These are phyloP conservation scores for Coreoperca whiteheadi DNA, from an alignment of 2,113 vertebrate species.

Conservation along the genomic window DNA sequence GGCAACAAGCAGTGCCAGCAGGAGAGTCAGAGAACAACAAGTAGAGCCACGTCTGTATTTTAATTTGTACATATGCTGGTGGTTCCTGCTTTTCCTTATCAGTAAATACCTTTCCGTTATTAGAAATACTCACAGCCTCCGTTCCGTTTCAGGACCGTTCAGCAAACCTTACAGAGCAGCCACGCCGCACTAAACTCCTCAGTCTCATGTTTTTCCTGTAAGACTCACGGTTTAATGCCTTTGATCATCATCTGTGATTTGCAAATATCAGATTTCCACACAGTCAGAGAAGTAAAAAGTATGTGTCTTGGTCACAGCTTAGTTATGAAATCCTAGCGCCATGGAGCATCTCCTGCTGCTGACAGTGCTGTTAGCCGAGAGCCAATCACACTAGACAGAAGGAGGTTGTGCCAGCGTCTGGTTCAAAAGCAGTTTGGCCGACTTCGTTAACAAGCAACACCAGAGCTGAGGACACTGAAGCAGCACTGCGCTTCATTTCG, in stretches of 20 bases:
- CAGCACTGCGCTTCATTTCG: not conserved
- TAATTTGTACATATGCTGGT: conserved; percentile 1
- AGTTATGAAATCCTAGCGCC: not conserved
- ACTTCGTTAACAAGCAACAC: not conserved
- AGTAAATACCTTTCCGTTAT: not conserved
- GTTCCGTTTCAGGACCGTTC: not conserved
- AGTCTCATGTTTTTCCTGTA: not conserved
- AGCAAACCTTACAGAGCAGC: not conserved
- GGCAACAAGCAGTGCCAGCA: conserved; percentile 24
- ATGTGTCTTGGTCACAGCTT: not conserved
- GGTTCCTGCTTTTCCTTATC: not conserved
- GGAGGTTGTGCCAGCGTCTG: not conserved
- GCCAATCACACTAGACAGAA: not conserved
- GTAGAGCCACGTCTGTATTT: conserved; percentile 29
- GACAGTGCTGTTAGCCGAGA: not conserved
- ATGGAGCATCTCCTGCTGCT: not conserved
- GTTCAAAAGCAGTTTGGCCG: not conserved
- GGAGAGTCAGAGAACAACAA: conserved; percentile 27
- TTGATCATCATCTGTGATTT: conserved; percentile 11
- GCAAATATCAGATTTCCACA: not conserved
- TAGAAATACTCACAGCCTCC: not conserved
- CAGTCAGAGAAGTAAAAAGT: not conserved
- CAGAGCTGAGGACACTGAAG: no score
- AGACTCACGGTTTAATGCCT: not conserved
- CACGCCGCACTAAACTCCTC: not conserved